Percentiles rank a stretch among this genome's conserved stretches.
These are phyloP conservation scores for Patella ulyssiponensis DNA, from an alignment of 2,888 invertebrate genomes.

Conservation along the genomic window DNA sequence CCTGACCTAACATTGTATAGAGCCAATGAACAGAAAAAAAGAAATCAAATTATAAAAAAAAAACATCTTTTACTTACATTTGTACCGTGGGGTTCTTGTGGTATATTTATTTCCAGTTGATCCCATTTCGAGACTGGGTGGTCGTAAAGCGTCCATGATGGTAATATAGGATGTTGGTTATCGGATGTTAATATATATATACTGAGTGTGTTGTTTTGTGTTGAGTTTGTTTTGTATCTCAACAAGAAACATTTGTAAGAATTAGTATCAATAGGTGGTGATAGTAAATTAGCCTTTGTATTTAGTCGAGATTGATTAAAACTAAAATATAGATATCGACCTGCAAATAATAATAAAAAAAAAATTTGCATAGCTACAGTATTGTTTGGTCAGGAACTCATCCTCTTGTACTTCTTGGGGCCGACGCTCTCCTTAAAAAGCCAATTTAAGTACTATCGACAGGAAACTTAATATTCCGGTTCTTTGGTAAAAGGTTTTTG, in stretches of 20 bases:
- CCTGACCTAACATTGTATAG: no score
- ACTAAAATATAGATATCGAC: background rate
- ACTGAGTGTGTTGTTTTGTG: background rate
- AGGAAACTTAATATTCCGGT: no score
- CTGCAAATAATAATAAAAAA: background rate
- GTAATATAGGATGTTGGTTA: background rate
- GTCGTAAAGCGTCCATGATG: background rate
- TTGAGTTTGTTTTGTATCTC: background rate
- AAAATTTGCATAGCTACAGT: background rate
- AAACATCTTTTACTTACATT: no score
- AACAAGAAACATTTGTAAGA: background rate
- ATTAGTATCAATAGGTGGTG: background rate
- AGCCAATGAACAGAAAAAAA: no score
- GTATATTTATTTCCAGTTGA: background rate
- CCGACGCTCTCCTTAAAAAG: no score
- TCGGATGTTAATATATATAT: background rate
- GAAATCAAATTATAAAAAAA: no score
- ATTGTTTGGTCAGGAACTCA: background rate
- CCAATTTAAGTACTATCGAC: no score
- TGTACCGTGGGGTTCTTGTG: background rate
- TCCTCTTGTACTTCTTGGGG: background rate
- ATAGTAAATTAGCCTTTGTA: background rate
- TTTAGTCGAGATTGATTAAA: background rate
- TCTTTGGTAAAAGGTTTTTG: no score
- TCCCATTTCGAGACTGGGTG: background rate